These are phyloP conservation scores for Leptopilina drosophilae DNA, from an alignment of 2,888 invertebrate species.

Conservation along the genomic window DNA sequence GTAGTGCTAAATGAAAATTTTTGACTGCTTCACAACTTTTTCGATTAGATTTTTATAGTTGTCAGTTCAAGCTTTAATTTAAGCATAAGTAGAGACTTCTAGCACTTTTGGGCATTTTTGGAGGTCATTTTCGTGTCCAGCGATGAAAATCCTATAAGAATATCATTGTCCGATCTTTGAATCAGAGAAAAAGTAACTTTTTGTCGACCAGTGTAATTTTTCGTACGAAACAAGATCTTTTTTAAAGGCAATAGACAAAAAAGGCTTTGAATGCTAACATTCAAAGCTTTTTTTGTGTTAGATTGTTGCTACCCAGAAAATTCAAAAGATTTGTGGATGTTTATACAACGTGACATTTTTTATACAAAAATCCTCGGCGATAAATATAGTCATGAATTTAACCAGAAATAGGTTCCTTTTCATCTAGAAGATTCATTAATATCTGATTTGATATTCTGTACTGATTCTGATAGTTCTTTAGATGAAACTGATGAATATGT, in stretches of 20 bases:
- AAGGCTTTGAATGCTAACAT: no score
- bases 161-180: no score
- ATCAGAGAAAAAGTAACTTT: no score
- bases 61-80: no score
- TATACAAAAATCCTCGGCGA: slow-evolving; percentile 12
- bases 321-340: background rate
- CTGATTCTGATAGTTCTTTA: slow-evolving; percentile 21
- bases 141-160: no score
- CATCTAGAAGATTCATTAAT: background rate
- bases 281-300: slow-evolving; percentile 5
- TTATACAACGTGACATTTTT: background rate
- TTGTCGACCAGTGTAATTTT: no score
- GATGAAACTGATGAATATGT: slow-evolving; percentile 23
- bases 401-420: background rate
- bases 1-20: no score
- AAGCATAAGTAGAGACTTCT: no score
- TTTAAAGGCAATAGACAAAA: slow-evolving; percentile 7
- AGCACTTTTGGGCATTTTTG: no score
- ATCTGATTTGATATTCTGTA: background rate
- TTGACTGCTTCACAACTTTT: no score
- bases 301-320: slow-evolving; percentile 9
- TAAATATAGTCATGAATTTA: background rate
- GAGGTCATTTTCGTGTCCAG: no score
- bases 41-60: no score
- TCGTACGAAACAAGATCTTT: slow-evolving; percentile 2